These are phyloP conservation scores for Trematomus loennbergii DNA, from an alignment of 2,113 vertebrate species.

Conservation along the genomic window DNA sequence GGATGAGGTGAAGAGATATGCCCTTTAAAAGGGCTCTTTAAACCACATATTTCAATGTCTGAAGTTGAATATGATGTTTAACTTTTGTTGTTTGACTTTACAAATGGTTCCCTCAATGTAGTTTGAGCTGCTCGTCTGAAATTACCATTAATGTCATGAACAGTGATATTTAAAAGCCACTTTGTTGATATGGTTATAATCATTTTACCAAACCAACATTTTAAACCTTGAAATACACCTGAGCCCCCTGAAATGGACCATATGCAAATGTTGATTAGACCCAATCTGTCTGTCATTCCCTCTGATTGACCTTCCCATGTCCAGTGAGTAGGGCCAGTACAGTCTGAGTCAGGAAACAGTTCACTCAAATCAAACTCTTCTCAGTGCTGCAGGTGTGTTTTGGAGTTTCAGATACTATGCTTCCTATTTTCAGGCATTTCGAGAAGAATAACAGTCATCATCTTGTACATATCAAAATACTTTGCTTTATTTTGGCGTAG, in stretches of 20 bases:
- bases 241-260: constrained; percentile 9
- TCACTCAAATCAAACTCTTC: neutral
- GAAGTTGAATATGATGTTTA: neutral
- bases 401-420: neutral
- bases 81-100: constrained; percentile 6
- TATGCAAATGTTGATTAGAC: neutral
- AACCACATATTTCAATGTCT: constrained; percentile 1
- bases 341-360: neutral
- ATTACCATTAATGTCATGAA: neutral
- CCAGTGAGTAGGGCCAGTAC: neutral
- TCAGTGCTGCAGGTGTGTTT: neutral
- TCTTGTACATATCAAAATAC: constrained; percentile 51
- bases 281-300: constrained; percentile 12
- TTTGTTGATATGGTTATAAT: constrained; percentile 20
- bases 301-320: constrained; percentile 11
- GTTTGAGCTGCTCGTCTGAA: neutral
- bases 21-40: constrained; percentile 50
- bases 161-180: neutral
- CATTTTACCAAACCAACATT: constrained; percentile 33
- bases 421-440: neutral
- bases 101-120: neutral
- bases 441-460: neutral
- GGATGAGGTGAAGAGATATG: constrained; percentile 19
- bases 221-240: constrained; percentile 14
- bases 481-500: neutral